A percentile compares a stretch with the other conserved stretches of the same genome.
Conservation (phyloP, 1,140 invertebrate genomes). For the Zaprionus vittiger region DNA sequence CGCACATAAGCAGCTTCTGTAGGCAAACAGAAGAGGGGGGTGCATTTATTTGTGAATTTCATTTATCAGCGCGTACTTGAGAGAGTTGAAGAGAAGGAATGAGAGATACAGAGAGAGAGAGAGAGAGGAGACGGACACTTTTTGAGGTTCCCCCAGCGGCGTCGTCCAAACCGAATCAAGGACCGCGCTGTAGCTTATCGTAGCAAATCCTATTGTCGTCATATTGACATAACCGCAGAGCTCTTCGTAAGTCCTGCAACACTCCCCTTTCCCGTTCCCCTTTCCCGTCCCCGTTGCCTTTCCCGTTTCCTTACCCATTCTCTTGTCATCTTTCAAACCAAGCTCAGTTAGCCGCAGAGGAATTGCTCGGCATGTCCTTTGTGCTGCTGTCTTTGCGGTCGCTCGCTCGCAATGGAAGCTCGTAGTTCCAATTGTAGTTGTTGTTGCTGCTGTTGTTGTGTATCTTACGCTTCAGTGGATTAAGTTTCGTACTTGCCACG, state of each 20-base stretch:
- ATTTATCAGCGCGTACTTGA: slow-evolving; percentile 70
- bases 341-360: slow-evolving; percentile 44
- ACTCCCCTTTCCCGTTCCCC: not conserved
- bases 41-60: slow-evolving; percentile 79
- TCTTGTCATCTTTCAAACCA: not conserved
- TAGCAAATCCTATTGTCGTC: slow-evolving; percentile 79
- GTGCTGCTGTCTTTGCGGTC: slow-evolving; percentile 62
- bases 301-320: not conserved
- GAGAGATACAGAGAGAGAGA: not conserved
- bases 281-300: not conserved
- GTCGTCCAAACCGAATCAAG: slow-evolving; percentile 55
- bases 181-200: slow-evolving; percentile 71
- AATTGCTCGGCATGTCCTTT: slow-evolving; percentile 63
- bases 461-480: slow-evolving; percentile 77
- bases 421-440: slow-evolving; percentile 41
- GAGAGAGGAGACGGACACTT: slow-evolving; percentile 8
- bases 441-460: slow-evolving; percentile 54
- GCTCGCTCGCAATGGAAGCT: slow-evolving; percentile 43
- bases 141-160: not conserved
- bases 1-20: not conserved
- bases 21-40: not conserved
- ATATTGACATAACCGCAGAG: slow-evolving; percentile 78
- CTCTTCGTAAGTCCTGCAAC: slow-evolving; percentile 36
- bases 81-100: not conserved
- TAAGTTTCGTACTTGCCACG: slow-evolving; percentile 74